These are phyloP conservation scores for Lasaia peninsularis DNA, from an alignment of 1,140 invertebrate genomes.

Conservation along the genomic window DNA sequence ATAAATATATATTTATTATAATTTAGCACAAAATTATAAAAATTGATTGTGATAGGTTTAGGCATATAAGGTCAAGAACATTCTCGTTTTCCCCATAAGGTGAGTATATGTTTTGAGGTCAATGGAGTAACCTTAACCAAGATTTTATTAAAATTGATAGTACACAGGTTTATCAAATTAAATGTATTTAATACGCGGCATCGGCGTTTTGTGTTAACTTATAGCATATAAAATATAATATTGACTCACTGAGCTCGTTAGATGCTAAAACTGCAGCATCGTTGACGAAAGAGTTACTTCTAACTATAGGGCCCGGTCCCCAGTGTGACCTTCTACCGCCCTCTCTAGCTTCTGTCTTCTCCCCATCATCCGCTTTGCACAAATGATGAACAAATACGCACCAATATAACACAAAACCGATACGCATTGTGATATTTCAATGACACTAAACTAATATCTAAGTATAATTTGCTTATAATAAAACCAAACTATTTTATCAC, in stretches of 20 bases:
- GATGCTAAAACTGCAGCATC: slow-evolving; percentile 52
- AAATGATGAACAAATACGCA: slow-evolving; percentile 70
- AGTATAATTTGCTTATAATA: slow-evolving; percentile 48
- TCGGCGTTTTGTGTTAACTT: not conserved
- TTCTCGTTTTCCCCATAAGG: slow-evolving; percentile 36
- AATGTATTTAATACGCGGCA: slow-evolving; percentile 25
- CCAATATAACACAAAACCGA: slow-evolving; percentile 72
- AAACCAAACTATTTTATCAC: slow-evolving; percentile 42
- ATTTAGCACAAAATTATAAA: too few relatives aligned
- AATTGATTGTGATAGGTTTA: not conserved
- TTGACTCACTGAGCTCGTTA: slow-evolving; percentile 65
- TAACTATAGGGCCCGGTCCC: slow-evolving; percentile 54
- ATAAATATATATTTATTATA: too few relatives aligned
- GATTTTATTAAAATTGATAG: slow-evolving; percentile 14
- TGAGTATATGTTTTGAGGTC: slow-evolving; percentile 39
- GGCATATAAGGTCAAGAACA: slow-evolving; percentile 17
- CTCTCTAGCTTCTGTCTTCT: slow-evolving; percentile 62
- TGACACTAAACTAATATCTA: slow-evolving; percentile 51
- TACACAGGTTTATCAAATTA: not conserved
- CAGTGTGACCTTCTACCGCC: slow-evolving; percentile 57
- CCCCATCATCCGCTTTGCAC: slow-evolving; percentile 65
- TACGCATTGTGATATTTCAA: slow-evolving; percentile 72
- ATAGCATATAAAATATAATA: not conserved
- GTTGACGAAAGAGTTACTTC: slow-evolving; percentile 53
- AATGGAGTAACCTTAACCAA: slow-evolving; percentile 20